Conservation (phyloP, 1,140 invertebrate species). For the Caenorhabditis briggsae region DNA sequence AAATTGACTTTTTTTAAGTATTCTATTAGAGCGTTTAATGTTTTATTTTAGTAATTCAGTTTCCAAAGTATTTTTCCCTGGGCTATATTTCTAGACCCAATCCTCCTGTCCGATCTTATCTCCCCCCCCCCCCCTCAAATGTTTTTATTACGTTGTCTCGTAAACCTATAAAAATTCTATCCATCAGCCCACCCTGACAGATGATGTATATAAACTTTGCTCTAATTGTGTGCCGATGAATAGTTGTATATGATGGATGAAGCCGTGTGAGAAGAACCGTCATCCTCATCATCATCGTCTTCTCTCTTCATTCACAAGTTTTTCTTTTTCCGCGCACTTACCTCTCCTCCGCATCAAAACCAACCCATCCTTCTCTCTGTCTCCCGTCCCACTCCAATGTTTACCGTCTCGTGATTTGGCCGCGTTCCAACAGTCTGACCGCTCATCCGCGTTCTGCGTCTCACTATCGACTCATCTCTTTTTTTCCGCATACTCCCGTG, state of each 20-base stretch:
- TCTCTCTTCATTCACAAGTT: background rate
- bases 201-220: background rate
- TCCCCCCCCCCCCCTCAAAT: too few relatives aligned
- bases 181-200: too few relatives aligned
- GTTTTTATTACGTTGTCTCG: too few relatives aligned
- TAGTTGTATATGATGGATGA: constrained; percentile 16
- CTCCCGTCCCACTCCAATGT: constrained; percentile 28
- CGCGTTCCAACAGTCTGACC: constrained; percentile 52
- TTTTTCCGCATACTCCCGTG: constrained; percentile 35
- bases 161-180: too few relatives aligned
- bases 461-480: background rate
- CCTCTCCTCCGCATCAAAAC: background rate
- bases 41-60: too few relatives aligned
- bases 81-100: too few relatives aligned
- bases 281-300: constrained; percentile 12
- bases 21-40: too few relatives aligned
- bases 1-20: too few relatives aligned
- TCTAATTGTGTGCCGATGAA: background rate
- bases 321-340: constrained; percentile 49
- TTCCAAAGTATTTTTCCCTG: too few relatives aligned
- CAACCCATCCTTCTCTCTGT: background rate
- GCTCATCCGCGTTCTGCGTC: constrained; percentile 41
- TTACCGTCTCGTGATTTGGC: constrained; percentile 54
- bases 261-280: background rate
- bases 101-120: too few relatives aligned